These are phyloP conservation scores for Sceloporus tristichus DNA, from an alignment of 2,113 vertebrate genomes.

Conservation along the genomic window DNA sequence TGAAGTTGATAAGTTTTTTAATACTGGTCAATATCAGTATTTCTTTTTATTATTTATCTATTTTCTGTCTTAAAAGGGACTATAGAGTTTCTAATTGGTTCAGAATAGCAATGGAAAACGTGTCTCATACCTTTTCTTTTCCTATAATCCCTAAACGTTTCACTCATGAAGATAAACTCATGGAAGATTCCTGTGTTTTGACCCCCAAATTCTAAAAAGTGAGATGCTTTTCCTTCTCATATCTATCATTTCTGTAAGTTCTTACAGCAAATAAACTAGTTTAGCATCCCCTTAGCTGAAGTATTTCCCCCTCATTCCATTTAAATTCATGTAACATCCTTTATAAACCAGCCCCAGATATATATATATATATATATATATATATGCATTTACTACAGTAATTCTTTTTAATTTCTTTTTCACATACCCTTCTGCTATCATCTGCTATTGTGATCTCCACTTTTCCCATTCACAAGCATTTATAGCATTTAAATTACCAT, in stretches of 20 bases:
- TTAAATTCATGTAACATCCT: not conserved
- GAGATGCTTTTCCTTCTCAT: constrained; percentile 52
- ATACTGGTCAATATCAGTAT: not conserved
- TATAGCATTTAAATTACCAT: not conserved
- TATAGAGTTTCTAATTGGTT: not conserved
- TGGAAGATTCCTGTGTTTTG: constrained; percentile 38
- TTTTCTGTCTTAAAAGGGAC: not conserved
- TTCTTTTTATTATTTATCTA: not conserved
- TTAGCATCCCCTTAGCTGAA: not conserved
- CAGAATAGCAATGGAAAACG: constrained; percentile 4
- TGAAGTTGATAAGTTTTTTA: not conserved
- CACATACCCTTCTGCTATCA: no score
- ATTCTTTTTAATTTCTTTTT: no score
- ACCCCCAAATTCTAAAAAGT: not conserved
- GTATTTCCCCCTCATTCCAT: not conserved
- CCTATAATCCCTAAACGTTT: constrained; percentile 45
- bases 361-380: no score
- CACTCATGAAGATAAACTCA: constrained; percentile 37
- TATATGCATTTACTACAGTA: no score
- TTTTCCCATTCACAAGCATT: not conserved
- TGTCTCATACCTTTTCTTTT: constrained; percentile 3
- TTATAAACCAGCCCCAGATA: not conserved
- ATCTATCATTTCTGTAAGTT: constrained; percentile 47
- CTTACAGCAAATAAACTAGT: not conserved
- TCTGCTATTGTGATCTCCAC: not conserved